Base-by-base conservation (phyloP, 1,140 invertebrate genomes). In the Trichonephila clavipes region DNA sequence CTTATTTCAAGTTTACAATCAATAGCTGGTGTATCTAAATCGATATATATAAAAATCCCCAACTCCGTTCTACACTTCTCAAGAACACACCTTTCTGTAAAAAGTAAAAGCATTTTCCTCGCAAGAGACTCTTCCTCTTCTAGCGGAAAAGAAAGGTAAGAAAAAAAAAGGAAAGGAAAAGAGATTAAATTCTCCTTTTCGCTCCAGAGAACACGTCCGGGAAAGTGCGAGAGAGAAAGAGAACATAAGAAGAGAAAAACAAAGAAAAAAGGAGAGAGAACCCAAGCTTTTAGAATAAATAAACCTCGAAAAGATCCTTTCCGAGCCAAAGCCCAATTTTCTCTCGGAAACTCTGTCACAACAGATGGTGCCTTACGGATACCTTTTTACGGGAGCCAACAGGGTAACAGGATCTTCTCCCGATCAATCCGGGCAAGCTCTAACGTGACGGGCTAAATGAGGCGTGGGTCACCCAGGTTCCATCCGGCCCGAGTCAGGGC, bases 401-500 rank as follows among this genome's bases (percentile, higher is more conserved):
- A 59, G 28, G 61, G 21, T 28, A 85, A 85, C 83, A 59, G 83
- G 83, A 85, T 92, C 90, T 69, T 85, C 90, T 85, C 90, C 64
- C 90, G 90, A 92, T 92, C 90, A 92, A 92, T 92, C 90, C 90
- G 61, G 90, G 58, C 51, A 85, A 83, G 51, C 61, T 92, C 51
- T 51, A 51, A 51, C 62, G 90, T 92, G 90, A 92, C 90, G 90
- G 58, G 81, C 83, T 92, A 92, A 92, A 92, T 92, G 90, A 92
- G 77, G 77, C 90, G 72, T 85, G 81, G 28, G 10, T 12, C 18
- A 10, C 40, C 64, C 34, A 51, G 88, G 81, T 92, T 83, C 62
- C 69, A 81, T 81, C 88, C 69, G 72, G 69, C 88, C 40, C 81
- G 81, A 85, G 90, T 85, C 81, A 85, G 69, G 69, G 90, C 90